Evolutionary conservation across 1,140 invertebrate genomes (phyloP).

Genomic region (Ostrea denselamellosa): DNA sequence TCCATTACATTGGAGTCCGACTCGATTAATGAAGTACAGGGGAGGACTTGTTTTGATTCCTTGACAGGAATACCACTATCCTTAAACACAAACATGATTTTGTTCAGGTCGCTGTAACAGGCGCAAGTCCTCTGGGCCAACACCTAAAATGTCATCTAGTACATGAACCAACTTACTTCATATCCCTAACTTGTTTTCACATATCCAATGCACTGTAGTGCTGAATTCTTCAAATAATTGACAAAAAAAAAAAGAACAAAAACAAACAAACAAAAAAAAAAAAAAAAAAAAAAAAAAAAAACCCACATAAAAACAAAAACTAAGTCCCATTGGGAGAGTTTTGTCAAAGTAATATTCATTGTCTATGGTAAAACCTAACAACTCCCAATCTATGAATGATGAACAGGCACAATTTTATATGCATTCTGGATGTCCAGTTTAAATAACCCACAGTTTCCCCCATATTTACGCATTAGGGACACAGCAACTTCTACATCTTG

Average conservation of each 20-base stretch:
- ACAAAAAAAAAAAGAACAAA: no score
- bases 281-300: no score
- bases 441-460: conserved; percentile 22
- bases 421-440: conserved; percentile 55
- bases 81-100: conserved; percentile 18
- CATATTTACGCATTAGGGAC: conserved; percentile 35
- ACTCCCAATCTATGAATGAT: conserved; percentile 50
- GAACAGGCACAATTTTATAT: conserved; percentile 52
- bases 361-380: conserved; percentile 50
- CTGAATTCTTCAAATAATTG: conserved; percentile 54
- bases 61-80: conserved; percentile 46
- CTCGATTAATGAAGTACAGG: conserved; percentile 32
- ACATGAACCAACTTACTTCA: conserved; percentile 41
- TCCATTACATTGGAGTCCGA: conserved; percentile 44
- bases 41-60: background rate
- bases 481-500: conserved; percentile 52
- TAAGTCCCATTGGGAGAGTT: conserved; percentile 49
- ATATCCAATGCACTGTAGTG: conserved; percentile 51
- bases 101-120: background rate
- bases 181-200: conserved; percentile 37
- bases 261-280: no score
- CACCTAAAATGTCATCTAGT: conserved; percentile 54
- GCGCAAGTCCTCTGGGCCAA: background rate
- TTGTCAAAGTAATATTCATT: conserved; percentile 53
- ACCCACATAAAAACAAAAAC: no score